phyloP scores from a whole-genome alignment of 2,797 vertebrate species.

The Phoxinus dragarum region DNA sequence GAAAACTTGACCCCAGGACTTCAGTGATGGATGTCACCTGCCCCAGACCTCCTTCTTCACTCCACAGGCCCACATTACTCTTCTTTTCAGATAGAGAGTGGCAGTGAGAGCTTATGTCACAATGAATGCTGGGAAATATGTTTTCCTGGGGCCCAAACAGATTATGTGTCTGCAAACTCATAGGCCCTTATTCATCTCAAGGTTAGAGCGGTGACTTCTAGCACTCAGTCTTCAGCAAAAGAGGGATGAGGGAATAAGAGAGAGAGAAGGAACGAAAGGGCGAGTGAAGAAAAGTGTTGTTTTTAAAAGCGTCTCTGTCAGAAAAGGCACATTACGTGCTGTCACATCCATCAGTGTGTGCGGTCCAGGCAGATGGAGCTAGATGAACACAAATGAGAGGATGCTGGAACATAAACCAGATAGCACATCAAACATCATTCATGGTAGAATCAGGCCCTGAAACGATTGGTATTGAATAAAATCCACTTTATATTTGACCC shows the following conservation, averaged over 20 bases:
- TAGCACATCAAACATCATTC: constrained; percentile 17
- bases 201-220: constrained; percentile 47
- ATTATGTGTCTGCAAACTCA: constrained; percentile 50
- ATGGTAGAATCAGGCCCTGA: neutral
- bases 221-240: constrained; percentile 46
- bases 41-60: constrained; percentile 49
- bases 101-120: constrained; percentile 40
- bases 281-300: constrained; percentile 41
- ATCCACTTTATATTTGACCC: constrained; percentile 28
- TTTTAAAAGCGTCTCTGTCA: constrained; percentile 46
- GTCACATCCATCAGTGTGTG: constrained; percentile 47
- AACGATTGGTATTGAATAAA: constrained; percentile 12
- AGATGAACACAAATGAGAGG: constrained; percentile 53
- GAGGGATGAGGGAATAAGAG: constrained; percentile 30
- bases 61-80: constrained; percentile 25
- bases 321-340: constrained; percentile 44
- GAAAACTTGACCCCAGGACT: constrained; percentile 26
- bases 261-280: constrained; percentile 24
- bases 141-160: constrained; percentile 57
- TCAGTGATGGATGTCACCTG: constrained; percentile 56
- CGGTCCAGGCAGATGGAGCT: constrained; percentile 12
- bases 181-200: constrained; percentile 54
- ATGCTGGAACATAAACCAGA: constrained; percentile 19
- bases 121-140: constrained; percentile 47
- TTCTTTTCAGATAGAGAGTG: constrained; percentile 36